Conservation (phyloP, 2,888 invertebrate genomes). For the Sussaba pulchella region DNA sequence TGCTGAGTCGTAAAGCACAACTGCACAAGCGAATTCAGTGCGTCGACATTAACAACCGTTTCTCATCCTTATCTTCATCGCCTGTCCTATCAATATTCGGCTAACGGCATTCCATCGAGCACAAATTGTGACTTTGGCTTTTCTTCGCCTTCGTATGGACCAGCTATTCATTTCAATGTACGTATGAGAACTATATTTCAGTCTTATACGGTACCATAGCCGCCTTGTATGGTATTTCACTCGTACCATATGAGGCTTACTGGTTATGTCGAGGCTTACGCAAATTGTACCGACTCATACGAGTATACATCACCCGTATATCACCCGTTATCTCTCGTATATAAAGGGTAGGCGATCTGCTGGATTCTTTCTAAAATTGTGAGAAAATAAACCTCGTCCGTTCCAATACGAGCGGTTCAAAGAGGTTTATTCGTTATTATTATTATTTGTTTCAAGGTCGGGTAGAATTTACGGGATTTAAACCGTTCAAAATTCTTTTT, state of each 20-base stretch:
- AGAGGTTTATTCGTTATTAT: too few relatives aligned
- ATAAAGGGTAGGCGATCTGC: too few relatives aligned
- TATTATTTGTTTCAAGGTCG: too few relatives aligned
- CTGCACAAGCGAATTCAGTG: conserved; percentile 5
- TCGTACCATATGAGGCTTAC: conserved; percentile 10
- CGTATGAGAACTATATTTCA: not conserved
- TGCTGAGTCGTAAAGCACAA: too few relatives aligned
- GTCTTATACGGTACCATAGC: not conserved
- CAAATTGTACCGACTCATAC: not conserved
- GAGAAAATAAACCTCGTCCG: too few relatives aligned
- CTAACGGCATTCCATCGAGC: not conserved
- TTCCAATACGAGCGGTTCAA: too few relatives aligned
- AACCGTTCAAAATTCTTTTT: too few relatives aligned
- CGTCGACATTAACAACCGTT: not conserved
- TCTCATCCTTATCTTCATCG: not conserved
- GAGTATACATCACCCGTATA: too few relatives aligned
- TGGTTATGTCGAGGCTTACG: not conserved
- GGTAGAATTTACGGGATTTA: too few relatives aligned
- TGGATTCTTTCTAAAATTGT: too few relatives aligned
- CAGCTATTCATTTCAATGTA: conserved; percentile 1
- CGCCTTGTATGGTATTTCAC: not conserved
- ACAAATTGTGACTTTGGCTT: not conserved
- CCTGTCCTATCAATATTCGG: not conserved
- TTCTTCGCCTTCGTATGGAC: not conserved
- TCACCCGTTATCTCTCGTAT: not conserved